Base-by-base conservation (phyloP, 2,888 invertebrate species). In the Acleris literana region DNA sequence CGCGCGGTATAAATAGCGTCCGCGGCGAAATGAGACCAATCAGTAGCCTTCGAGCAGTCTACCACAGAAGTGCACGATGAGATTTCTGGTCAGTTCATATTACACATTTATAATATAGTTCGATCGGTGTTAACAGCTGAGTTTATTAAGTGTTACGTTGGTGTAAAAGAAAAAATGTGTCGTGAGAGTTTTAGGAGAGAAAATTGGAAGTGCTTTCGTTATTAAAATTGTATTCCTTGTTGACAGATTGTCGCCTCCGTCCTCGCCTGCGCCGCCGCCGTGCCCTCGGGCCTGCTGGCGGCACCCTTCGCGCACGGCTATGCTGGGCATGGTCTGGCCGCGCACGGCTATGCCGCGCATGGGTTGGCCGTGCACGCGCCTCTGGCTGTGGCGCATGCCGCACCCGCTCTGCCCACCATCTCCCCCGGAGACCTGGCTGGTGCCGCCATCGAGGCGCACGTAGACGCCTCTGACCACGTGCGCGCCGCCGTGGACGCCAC, bases 361-460 rank as follows among this genome's bases (percentile, higher is more conserved):
- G 56, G 68, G 20, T 25, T 62, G 51, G 29, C 64, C 59, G 44
- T 62, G n/a, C 49, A 65, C 56, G 76, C 65, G 76, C 80, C 84
- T 2, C 48, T 81, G 9, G 81, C 76, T 51, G 76, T 81, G 7
- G 84, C 82, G 43, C 83, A 83, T 76, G 81, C 79, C 68, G 78
- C 63, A 76, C 83, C 78, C 59, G 83, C 80, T 62, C 77, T 86
- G 48, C 91, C 89, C 74, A 90, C 90, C 85, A 91, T 91, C 84
- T 89, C 91, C 39, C 85, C 90, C 72, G 90, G 91, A 64, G 91
- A 90, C 83, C 69, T 91, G 78, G 84, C 85, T 3, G 91, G 85
- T 17, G 91, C 90, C 76, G 86, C 87, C 74, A 91, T 90, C 84
- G 90, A 92, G 68, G 92, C 92, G 18, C 91, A 90, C 70, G 92